Evolutionary conservation across 92 coral and sea anemone genomes (phyloP).

Genomic region (Blastomussa wellsi): DNA sequence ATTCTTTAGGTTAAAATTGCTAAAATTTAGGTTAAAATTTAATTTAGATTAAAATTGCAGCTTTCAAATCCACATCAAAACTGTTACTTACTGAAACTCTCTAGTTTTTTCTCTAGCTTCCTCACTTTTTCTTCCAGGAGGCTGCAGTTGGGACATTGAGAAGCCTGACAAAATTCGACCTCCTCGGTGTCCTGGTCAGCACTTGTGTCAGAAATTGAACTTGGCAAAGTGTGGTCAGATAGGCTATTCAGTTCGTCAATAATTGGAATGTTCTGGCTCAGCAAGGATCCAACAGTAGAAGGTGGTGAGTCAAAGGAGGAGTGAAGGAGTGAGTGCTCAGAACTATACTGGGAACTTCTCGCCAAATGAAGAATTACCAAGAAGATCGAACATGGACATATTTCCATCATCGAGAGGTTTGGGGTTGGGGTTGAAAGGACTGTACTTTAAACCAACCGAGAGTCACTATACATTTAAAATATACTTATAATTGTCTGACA

Average conservation of each 20-base stretch:
- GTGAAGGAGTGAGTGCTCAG: constrained; percentile 1
- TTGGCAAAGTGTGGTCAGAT: neutral
- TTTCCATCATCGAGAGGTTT: neutral
- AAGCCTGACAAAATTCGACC: neutral
- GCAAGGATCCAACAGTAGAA: constrained; percentile 10
- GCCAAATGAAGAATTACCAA: neutral
- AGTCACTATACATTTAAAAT: too few species aligned
- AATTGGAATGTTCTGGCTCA: constrained; percentile 3
- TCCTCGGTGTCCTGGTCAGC: neutral
- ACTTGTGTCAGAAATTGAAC: neutral
- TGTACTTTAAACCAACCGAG: neutral
- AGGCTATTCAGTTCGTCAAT: neutral
- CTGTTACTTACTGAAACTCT: constrained; percentile 4
- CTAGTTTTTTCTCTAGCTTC: neutral
- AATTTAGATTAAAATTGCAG: too few species aligned
- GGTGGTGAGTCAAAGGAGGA: neutral
- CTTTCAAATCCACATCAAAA: neutral
- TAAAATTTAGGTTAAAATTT: too few species aligned
- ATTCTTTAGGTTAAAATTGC: too few species aligned
- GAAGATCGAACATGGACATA: constrained; percentile 7
- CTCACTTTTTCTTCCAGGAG: constrained; percentile 2
- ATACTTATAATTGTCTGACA: too few species aligned
- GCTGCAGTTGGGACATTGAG: constrained; percentile 1
- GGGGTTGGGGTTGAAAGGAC: neutral
- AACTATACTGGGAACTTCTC: neutral